These are phyloP conservation scores for Rynchops niger DNA, from an alignment of 2,113 vertebrate species.

Conservation along the genomic window DNA sequence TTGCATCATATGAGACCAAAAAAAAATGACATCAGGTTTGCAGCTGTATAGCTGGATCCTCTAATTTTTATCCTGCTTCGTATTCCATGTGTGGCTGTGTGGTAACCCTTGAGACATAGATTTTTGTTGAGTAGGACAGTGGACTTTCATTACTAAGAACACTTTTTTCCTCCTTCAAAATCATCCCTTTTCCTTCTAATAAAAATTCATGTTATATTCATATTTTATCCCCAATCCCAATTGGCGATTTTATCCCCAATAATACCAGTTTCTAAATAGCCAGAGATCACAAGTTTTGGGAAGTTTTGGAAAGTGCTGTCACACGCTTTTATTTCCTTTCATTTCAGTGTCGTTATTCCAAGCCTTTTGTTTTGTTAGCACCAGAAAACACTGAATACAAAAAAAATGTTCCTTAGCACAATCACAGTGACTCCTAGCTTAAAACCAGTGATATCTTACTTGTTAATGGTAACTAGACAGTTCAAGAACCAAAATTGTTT, in stretches of 20 bases:
- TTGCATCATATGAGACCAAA: background rate
- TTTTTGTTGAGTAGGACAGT: background rate
- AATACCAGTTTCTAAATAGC: background rate
- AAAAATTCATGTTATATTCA: background rate
- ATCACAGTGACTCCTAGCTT: background rate
- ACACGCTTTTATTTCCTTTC: background rate
- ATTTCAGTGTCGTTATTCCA: background rate
- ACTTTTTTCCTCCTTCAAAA: background rate
- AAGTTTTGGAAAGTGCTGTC: background rate
- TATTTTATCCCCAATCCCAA: background rate
- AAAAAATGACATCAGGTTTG: background rate
- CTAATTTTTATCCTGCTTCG: background rate
- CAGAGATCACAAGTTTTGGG: background rate
- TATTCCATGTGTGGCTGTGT: background rate
- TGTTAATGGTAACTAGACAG: background rate
- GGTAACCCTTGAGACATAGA: background rate
- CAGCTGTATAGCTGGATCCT: background rate
- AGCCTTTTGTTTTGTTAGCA: background rate
- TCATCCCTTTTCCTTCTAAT: background rate
- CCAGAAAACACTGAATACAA: background rate
- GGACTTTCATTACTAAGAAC: no score
- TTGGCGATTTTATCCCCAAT: background rate
- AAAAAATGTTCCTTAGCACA: background rate
- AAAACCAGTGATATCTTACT: background rate
- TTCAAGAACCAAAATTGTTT: background rate